Conservation (phyloP, 2,797 vertebrate genomes). For the Pangasius djambal region DNA sequence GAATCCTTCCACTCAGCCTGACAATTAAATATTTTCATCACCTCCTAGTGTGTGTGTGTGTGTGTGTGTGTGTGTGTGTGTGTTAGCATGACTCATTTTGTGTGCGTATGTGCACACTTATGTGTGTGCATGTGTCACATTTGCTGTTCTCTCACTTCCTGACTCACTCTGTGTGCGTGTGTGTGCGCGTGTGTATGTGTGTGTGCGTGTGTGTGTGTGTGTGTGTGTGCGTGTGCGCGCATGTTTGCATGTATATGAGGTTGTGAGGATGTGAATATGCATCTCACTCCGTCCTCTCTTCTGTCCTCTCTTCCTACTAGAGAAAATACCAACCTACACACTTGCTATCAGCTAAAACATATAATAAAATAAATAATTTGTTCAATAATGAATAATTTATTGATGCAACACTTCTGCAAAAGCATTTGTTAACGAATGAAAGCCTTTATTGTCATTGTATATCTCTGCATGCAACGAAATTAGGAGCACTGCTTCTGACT, state of each 20-base stretch:
- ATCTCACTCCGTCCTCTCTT: background rate
- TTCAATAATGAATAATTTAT: background rate
- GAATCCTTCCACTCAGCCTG: slow-evolving; percentile 13
- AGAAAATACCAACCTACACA: background rate
- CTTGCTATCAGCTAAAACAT: background rate
- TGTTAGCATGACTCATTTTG: background rate
- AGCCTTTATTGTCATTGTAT: too few relatives aligned
- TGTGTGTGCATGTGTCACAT: slow-evolving; percentile 10
- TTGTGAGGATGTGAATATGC: background rate
- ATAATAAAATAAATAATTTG: background rate
- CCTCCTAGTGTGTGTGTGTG: slow-evolving; percentile 60
- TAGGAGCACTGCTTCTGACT: too few relatives aligned
- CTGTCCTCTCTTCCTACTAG: background rate
- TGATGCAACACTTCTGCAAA: background rate
- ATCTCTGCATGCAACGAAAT: too few relatives aligned
- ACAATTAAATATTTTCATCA: slow-evolving; percentile 20
- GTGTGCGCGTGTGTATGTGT: slow-evolving; percentile 28
- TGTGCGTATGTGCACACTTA: background rate
- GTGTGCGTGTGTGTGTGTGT: slow-evolving; percentile 62
- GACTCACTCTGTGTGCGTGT: slow-evolving; percentile 57
- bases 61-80: slow-evolving; percentile 43
- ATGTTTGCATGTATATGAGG: background rate
- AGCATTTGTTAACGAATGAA: too few relatives aligned
- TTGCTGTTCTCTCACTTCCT: slow-evolving; percentile 35
- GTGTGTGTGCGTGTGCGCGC: background rate